These are phyloP conservation scores for Okamejei kenojei DNA, from an alignment of 2,797 vertebrate species.

Conservation along the genomic window DNA sequence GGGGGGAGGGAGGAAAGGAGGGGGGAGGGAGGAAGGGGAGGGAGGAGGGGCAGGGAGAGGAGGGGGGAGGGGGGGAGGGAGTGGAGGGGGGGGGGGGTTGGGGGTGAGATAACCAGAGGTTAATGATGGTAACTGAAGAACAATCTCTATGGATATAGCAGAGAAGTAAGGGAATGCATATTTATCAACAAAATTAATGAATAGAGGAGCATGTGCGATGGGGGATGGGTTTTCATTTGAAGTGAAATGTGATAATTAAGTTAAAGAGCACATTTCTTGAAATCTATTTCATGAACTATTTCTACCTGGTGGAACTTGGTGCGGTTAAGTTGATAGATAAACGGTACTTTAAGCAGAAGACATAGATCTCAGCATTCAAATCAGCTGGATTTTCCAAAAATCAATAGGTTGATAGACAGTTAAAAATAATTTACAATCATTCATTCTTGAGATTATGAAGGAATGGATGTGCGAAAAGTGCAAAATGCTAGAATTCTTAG, in stretches of 20 bases:
- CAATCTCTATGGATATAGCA: not conserved
- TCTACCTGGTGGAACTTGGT: not conserved
- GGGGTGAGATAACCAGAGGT: not conserved
- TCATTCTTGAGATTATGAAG: not conserved
- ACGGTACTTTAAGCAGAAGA: not conserved
- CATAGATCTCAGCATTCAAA: not conserved
- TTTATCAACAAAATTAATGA: not conserved
- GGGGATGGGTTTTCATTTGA: not conserved
- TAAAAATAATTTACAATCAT: not conserved
- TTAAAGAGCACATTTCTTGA: not conserved
- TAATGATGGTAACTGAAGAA: not conserved
- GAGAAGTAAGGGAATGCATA: not conserved
- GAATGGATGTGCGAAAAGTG: not conserved
- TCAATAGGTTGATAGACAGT: not conserved
- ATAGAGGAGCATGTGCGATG: not conserved
- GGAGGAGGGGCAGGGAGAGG: too few relatives aligned
- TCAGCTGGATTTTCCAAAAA: not conserved
- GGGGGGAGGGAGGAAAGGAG: too few relatives aligned
- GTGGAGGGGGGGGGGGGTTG: too few relatives aligned
- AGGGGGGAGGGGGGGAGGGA: too few relatives aligned
- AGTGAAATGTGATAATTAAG: too few relatives aligned
- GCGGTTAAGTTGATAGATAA: not conserved
- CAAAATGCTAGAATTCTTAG: too few relatives aligned
- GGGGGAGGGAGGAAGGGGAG: too few relatives aligned
- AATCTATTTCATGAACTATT: not conserved